phyloP scores from a whole-genome alignment of 1,140 invertebrate species.

The Portunus trituberculatus region DNA sequence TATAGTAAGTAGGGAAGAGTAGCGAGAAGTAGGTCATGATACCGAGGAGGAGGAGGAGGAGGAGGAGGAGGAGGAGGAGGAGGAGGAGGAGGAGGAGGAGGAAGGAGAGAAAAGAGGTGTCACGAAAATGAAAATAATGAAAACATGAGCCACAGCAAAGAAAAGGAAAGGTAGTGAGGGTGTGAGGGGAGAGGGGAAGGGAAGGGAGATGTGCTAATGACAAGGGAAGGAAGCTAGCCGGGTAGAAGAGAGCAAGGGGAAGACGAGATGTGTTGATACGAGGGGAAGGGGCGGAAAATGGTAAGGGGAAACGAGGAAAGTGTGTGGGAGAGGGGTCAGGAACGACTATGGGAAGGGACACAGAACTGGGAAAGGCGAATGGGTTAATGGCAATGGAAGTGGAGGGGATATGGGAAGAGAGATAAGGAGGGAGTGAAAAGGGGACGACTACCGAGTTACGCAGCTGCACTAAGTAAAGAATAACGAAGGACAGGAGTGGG shows the following conservation, averaged over 20 bases:
- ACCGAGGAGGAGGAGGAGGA: background rate
- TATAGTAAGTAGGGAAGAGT: background rate
- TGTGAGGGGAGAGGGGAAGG: too few relatives aligned
- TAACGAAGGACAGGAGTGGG: too few relatives aligned
- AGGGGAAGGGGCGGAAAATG: background rate
- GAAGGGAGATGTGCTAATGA: too few relatives aligned
- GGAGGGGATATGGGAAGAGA: background rate
- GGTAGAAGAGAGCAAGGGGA: background rate
- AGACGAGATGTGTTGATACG: background rate
- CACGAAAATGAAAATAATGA: background rate
- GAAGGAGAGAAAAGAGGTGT: background rate
- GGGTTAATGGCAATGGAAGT: background rate
- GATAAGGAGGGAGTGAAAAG: background rate
- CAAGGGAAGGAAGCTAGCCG: too few relatives aligned
- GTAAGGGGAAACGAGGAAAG: too few relatives aligned
- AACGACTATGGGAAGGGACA: too few relatives aligned
- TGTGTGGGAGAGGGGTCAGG: too few relatives aligned
- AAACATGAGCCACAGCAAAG: background rate
- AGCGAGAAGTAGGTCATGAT: background rate
- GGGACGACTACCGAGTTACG: too few relatives aligned
- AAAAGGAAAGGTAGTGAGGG: too few relatives aligned
- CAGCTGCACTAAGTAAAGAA: too few relatives aligned
- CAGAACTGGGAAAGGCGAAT: background rate
- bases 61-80: background rate
- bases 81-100: background rate